Conservation (phyloP, 2,797 vertebrate genomes). For the Gambelia wislizenii region DNA sequence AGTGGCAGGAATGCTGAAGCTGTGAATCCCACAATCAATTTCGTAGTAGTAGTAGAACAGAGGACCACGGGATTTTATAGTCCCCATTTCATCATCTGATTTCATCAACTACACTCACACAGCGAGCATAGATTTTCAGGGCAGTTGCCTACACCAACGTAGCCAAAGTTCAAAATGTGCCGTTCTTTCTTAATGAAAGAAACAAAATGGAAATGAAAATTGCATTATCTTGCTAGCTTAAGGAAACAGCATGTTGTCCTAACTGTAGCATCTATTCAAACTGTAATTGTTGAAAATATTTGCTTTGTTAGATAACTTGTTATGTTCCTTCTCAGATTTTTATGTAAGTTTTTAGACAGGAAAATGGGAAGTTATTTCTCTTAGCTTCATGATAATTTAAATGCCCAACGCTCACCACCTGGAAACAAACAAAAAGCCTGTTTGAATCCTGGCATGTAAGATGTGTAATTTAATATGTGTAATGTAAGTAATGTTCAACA, state of each 20-base stretch:
- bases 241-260: slow-evolving; percentile 47
- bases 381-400: slow-evolving; percentile 26
- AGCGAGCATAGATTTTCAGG: no score
- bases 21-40: no score
- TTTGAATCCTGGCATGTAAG: slow-evolving; percentile 9
- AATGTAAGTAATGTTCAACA: slow-evolving; percentile 33
- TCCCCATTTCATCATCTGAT: no score
- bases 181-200: background rate
- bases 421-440: slow-evolving; percentile 25
- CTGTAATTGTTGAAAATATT: slow-evolving; percentile 43
- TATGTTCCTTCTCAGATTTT: slow-evolving; percentile 45
- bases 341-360: slow-evolving; percentile 45
- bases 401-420: background rate
- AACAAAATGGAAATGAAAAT: slow-evolving; percentile 59
- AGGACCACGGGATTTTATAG: no score
- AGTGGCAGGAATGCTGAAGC: no score
- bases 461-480: background rate
- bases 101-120: no score
- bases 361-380: slow-evolving; percentile 33
- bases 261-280: slow-evolving; percentile 61
- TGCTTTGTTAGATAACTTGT: slow-evolving; percentile 50
- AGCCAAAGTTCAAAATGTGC: no score
- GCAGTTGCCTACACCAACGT: no score
- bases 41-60: no score
- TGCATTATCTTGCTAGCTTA: slow-evolving; percentile 47